Conservation (phyloP, 2,888 invertebrate species). For the Amphipyra berbera region DNA sequence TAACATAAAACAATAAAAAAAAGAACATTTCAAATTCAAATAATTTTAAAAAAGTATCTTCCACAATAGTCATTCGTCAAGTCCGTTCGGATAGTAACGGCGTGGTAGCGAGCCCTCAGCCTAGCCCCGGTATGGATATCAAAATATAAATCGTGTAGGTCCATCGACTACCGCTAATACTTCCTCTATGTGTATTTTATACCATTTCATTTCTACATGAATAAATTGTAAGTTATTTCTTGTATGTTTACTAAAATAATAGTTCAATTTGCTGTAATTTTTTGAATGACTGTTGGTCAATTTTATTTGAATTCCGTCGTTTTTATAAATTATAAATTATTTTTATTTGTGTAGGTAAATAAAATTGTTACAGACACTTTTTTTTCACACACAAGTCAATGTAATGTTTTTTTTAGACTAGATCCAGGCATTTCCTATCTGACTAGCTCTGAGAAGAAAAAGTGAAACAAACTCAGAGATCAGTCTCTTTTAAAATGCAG, state of each 20-base stretch:
- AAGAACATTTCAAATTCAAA: background rate
- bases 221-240: slow-evolving; percentile 16
- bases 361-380: too few species aligned
- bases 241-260: background rate
- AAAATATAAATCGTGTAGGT: slow-evolving; percentile 52
- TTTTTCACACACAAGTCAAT: too few species aligned
- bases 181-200: slow-evolving; percentile 49
- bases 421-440: too few species aligned
- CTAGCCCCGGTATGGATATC: slow-evolving; percentile 38
- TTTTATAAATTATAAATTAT: too few species aligned
- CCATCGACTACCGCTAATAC: slow-evolving; percentile 46
- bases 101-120: slow-evolving; percentile 35
- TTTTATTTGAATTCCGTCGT: too few species aligned
- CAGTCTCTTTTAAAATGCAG: too few species aligned
- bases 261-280: too few species aligned
- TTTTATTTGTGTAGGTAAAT: too few species aligned
- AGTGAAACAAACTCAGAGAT: too few species aligned
- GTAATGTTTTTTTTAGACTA: too few species aligned
- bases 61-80: slow-evolving; percentile 34
- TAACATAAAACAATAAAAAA: background rate
- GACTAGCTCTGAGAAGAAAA: too few species aligned
- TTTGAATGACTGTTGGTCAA: too few species aligned
- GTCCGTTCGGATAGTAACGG: slow-evolving; percentile 55
- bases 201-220: slow-evolving; percentile 34
- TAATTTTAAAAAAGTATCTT: slow-evolving; percentile 6